Base-by-base conservation (phyloP, 64 coral and sea anemone species). In the Cladopsammia gracilis region DNA sequence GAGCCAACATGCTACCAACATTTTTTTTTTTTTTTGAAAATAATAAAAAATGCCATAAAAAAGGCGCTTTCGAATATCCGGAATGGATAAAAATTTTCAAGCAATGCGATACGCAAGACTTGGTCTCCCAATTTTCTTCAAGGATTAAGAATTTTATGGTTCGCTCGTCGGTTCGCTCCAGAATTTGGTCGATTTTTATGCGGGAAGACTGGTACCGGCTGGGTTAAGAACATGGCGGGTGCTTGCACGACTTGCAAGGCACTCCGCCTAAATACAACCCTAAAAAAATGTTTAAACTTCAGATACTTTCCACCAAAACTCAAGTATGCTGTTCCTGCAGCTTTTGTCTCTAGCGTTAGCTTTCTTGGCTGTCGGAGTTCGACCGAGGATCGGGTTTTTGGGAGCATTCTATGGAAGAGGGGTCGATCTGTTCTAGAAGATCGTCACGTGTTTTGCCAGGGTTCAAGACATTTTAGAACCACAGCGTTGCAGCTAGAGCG, bases 401-500 rank as follows among this genome's bases (percentile, higher is more conserved):
- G 23, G 42, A 25, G 68, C 10, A 11, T 47, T 58, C 26, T 62
- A 7, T 84, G 13, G 48, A 43, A 62, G 25, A 58, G 9, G 50
- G 45, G 69, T 58, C 47, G 12, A 19, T 19, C 12, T 70, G 16
- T 10, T 54, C 58, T 23, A 2, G 20, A 68, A 22, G 18, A 71
- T 42, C 2, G 23, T 5, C 64, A n/a, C 65, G 7, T 13, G 51
- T 71, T 71, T 54, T 52, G 43, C 2, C 16, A 64, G 77, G 24
- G 75, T 25, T 91, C n/a, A 75, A 86, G 93, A 87, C 10, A 25
- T 57, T 60, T 77, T 72, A 72, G 22, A 79, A 58, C 71, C 20
- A 66, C 92, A 68, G 42, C 44, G 5, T 25, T 76, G 25, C 68
- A 81, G 44, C 67, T 75, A 26, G 61, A 71, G 2, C 11, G 69